These are phyloP conservation scores for Spilogale gracilis DNA, from an alignment of 2,113 vertebrate species.

Conservation along the genomic window DNA sequence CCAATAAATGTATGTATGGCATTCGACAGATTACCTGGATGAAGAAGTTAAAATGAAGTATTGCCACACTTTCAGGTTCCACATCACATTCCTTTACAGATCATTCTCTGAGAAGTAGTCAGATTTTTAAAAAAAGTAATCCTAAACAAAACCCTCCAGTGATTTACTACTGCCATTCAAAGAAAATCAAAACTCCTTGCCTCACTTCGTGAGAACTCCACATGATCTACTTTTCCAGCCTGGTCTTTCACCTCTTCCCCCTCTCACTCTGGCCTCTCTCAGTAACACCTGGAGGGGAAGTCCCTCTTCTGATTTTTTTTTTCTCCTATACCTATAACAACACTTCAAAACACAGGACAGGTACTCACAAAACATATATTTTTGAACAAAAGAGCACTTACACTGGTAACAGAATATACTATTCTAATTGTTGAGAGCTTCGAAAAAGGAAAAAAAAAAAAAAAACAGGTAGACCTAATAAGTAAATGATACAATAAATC, in stretches of 20 bases:
- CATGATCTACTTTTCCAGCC: rapidly evolving
- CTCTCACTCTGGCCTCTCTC: rapidly evolving
- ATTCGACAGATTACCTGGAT: not conserved
- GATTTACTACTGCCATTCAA: not conserved
- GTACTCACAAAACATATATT: not conserved
- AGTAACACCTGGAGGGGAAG: not conserved
- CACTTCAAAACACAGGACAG: not conserved
- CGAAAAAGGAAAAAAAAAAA: not conserved
- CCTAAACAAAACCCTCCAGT: not conserved
- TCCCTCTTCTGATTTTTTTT: not conserved
- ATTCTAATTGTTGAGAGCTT: not conserved
- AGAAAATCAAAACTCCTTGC: not conserved
- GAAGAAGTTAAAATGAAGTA: not conserved
- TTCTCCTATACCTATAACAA: not conserved
- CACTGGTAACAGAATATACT: not conserved
- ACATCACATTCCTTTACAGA: not conserved
- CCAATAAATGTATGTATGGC: not conserved
- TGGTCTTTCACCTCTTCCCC: not conserved
- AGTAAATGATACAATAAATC: not conserved
- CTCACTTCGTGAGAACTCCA: not conserved
- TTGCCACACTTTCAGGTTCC: not conserved
- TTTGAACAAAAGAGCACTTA: not conserved
- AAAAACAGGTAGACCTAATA: not conserved
- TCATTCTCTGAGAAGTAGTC: not conserved
- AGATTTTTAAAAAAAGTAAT: not conserved